These are phyloP conservation scores for Tenthredo mesomela DNA, from an alignment of 2,888 invertebrate genomes.

Conservation along the genomic window DNA sequence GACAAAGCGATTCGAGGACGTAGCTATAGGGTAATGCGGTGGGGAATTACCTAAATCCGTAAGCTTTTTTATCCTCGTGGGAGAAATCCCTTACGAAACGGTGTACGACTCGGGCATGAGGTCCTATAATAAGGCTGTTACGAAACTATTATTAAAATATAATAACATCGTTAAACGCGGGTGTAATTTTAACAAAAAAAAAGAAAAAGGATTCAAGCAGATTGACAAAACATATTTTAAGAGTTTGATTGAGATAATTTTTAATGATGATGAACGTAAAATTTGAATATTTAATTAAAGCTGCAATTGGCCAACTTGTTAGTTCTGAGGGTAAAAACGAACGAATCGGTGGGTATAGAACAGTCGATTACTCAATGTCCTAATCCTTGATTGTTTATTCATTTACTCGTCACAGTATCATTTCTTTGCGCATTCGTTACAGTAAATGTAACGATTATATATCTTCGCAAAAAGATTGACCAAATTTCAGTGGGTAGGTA, in stretches of 20 bases:
- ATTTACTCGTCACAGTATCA: slow-evolving; percentile 36
- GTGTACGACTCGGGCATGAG: slow-evolving; percentile 49
- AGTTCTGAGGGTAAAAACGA: neutral
- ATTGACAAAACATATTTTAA: neutral
- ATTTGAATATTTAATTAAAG: slow-evolving; percentile 3
- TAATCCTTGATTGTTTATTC: slow-evolving; percentile 37
- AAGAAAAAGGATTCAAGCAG: neutral
- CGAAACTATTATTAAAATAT: slow-evolving; percentile 46
- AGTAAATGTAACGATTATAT: slow-evolving; percentile 26
- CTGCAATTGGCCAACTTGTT: neutral
- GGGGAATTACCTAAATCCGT: slow-evolving; percentile 37
- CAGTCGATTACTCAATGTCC: slow-evolving; percentile 21
- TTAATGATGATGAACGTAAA: neutral
- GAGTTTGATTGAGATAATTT: neutral
- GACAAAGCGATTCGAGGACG: neutral
- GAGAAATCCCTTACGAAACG: slow-evolving; percentile 62
- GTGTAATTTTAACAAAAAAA: neutral
- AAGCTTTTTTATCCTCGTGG: slow-evolving; percentile 37
- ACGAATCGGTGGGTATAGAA: neutral
- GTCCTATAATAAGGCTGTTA: slow-evolving; percentile 35
- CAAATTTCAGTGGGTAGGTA: neutral
- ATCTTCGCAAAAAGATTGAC: slow-evolving; percentile 30
- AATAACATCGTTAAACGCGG: slow-evolving; percentile 7
- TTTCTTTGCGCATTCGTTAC: slow-evolving; percentile 22
- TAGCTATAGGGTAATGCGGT: neutral